Evolutionary conservation across 2,113 vertebrate genomes (phyloP), one percentile per base, ranked within the genome.

Genomic region (Micronisus gabar): DNA sequence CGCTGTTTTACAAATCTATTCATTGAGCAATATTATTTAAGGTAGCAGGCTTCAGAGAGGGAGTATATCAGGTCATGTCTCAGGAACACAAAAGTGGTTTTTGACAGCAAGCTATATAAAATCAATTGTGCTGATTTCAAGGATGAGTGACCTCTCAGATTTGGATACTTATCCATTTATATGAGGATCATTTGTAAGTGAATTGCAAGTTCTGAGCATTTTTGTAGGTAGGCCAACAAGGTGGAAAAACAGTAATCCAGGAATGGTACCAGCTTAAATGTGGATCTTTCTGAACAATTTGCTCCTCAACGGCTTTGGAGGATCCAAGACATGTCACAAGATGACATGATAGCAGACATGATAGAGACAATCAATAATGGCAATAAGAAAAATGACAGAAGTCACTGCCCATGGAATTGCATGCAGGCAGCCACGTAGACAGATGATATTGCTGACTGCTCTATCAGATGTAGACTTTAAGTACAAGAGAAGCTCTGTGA

Each of bases 41-140:
- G 30, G 43, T 36, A 86, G 13, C 12, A 68, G 23, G 53, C 17
- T 83, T 94, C 63, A 73, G 73, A 87, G 23, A 91, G 30, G 29
- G 93, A 81, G 7, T 59, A 15, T 75, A 68, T 76, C 68, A 68
- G 34, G 15, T 66, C 29, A 16, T 47, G 36, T 92, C 63, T 90
- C 58, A 78, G 36, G 55, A 95, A 82, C 23, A 91, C 45, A 85
- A 58, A 88, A 50, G 32, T 58, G 9, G 1, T 10, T 95, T 95
- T 86, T 91, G 81, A 91, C 52, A 92, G 29, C 13, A 94, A 95
- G 19, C 52, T 56, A 20, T 59, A 79, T 78, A 86, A 92, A 93
- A 93, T 86, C 70, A 88, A 55, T 94, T 79, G 40, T 67, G 34
- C 34, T 58, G 63, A 91, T 93, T 97, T 97, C 78, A 96, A 93